Percentiles rank a stretch among this genome's conserved stretches.
phyloP scores from a whole-genome alignment of 2,797 vertebrate species.

The Labeo calbasu region DNA sequence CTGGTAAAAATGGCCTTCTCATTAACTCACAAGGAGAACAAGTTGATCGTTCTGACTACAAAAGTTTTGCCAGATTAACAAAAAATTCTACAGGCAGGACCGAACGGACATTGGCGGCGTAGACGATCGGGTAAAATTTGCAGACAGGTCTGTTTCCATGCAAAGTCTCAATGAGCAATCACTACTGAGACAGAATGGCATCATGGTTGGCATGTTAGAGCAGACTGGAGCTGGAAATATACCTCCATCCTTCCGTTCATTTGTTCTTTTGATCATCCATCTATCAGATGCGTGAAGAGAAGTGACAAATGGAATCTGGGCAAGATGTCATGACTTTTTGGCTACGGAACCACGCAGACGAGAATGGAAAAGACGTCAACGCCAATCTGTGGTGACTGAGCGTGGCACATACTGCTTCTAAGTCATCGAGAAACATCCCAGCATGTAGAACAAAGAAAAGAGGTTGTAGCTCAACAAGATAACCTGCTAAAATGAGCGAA shows the following conservation, averaged over 20 bases:
- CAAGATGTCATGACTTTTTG: constrained; percentile 44
- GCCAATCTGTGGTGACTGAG: constrained; percentile 23
- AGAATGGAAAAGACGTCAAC: constrained; percentile 49
- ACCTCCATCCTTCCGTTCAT: constrained; percentile 27
- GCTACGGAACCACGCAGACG: constrained; percentile 6
- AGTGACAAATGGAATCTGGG: constrained; percentile 56
- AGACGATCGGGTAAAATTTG: not conserved
- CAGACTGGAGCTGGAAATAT: constrained; percentile 44
- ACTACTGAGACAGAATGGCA: constrained; percentile 35
- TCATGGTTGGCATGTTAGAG: constrained; percentile 42
- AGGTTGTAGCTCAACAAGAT: not conserved
- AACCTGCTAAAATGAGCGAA: not conserved
- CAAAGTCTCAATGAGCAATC: not conserved
- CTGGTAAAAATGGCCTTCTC: constrained; percentile 23
- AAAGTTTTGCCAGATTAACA: constrained; percentile 14
- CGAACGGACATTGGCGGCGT: not conserved
- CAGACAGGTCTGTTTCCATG: constrained; percentile 38
- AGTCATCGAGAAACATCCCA: not conserved
- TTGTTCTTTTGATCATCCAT: constrained; percentile 47
- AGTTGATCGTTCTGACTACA: constrained; percentile 4
- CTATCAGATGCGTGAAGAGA: constrained; percentile 24
- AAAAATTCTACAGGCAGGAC: not conserved
- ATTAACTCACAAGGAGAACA: constrained; percentile 34
- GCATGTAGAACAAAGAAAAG: constrained; percentile 23
- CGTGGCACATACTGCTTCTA: not conserved